Conservation (phyloP, 2,888 invertebrate genomes). For the Tiphia femorata region DNA sequence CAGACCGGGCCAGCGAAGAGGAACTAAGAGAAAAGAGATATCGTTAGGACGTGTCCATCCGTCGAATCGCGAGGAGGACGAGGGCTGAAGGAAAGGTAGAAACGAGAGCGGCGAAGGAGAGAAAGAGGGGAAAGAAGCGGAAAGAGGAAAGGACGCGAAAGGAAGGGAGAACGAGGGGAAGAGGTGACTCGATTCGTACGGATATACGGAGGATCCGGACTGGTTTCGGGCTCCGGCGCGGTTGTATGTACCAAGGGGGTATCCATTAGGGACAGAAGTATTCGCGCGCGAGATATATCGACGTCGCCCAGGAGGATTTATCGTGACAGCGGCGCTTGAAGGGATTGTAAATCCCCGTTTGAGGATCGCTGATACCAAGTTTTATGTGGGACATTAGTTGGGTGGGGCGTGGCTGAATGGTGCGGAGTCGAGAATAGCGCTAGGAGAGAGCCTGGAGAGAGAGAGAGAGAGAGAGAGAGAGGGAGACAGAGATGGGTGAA, state of each 20-base stretch:
- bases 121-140: neutral
- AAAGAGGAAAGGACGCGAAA: neutral
- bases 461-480: conserved; percentile 32
- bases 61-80: conserved; percentile 19
- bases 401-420: conserved; percentile 68
- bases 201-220: conserved; percentile 45
- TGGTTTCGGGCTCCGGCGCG: conserved; percentile 42
- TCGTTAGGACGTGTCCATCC: conserved; percentile 27
- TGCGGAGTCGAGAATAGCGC: conserved; percentile 58
- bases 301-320: conserved; percentile 65
- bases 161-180: conserved; percentile 11
- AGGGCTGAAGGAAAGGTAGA: conserved; percentile 13
- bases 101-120: conserved; percentile 10
- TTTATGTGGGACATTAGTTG: conserved; percentile 70
- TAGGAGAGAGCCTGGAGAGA: conserved; percentile 35
- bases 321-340: conserved; percentile 68
- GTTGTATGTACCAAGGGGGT: conserved; percentile 54
- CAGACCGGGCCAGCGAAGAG: neutral
- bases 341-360: conserved; percentile 70
- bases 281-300: conserved; percentile 67
- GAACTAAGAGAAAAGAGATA: conserved; percentile 8
- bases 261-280: conserved; percentile 68
- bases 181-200: conserved; percentile 30
- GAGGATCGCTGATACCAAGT: conserved; percentile 70
- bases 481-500: conserved; percentile 25